Percentiles rank a stretch among this genome's conserved stretches.
These are phyloP conservation scores for Tinea pellionella DNA, from an alignment of 2,888 invertebrate species.

Conservation along the genomic window DNA sequence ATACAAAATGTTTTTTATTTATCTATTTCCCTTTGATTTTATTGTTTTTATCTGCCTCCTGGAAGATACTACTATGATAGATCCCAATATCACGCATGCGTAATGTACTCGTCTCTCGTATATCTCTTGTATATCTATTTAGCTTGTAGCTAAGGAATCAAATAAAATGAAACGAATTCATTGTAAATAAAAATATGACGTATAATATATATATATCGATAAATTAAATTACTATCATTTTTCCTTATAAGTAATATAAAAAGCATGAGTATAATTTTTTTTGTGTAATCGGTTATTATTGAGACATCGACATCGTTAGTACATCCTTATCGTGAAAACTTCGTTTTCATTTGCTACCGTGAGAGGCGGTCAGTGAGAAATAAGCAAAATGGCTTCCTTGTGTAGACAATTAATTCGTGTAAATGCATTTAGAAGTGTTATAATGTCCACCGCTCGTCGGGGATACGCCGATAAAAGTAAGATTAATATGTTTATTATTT, in stretches of 20 bases:
- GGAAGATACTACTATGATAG: no score
- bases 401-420: conserved; percentile 77
- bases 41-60: no score
- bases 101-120: no score
- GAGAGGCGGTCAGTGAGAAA: conserved; percentile 57
- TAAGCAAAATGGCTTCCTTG: conserved; percentile 78
- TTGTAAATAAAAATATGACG: no score
- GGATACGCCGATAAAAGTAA: conserved; percentile 76
- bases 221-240: no score
- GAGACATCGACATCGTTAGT: background rate
- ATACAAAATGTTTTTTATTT: no score
- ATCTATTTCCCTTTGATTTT: no score
- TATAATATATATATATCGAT: no score
- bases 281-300: background rate
- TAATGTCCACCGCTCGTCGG: conserved; percentile 71
- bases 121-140: no score
- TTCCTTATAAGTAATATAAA: background rate
- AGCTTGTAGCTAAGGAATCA: no score
- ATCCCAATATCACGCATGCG: no score
- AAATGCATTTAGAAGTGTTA: conserved; percentile 73
- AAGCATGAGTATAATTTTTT: background rate
- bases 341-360: conserved; percentile 48
- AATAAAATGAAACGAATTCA: no score
- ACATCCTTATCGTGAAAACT: background rate
- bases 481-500: conserved; percentile 27